Evolutionary conservation across 2,797 vertebrate genomes (phyloP).

Genomic region (Parotocinclus haroldoi): DNA sequence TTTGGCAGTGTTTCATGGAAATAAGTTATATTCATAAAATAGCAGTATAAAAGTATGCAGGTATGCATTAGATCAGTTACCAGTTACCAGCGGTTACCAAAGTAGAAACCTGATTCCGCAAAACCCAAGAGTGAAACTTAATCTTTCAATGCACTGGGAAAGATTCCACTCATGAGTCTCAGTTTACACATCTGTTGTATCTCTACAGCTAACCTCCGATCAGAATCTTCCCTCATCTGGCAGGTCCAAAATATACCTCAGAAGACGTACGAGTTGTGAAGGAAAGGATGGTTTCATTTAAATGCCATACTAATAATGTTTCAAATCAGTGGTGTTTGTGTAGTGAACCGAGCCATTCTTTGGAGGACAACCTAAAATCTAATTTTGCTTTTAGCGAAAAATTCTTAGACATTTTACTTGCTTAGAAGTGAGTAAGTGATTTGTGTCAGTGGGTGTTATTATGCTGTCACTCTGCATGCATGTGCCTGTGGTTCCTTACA

Average conservation of each 20-base stretch:
- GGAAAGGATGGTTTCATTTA: slow-evolving; percentile 8
- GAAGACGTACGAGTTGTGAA: background rate
- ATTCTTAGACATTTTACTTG: slow-evolving; percentile 24
- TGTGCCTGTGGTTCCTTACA: slow-evolving; percentile 41
- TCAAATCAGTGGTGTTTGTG: background rate
- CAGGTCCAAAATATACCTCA: no score
- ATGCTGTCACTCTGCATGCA: no score
- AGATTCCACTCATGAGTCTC: background rate
- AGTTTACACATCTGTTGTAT: slow-evolving; percentile 2
- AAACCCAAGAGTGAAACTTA: slow-evolving; percentile 5
- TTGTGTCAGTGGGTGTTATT: slow-evolving; percentile 34
- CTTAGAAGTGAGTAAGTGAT: slow-evolving; percentile 40
- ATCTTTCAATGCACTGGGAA: background rate
- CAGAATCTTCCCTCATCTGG: no score
- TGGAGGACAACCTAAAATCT: background rate
- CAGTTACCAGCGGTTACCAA: no score
- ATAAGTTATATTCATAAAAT: no score
- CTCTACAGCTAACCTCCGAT: background rate
- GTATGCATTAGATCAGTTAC: no score
- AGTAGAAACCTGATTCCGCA: slow-evolving; percentile 4
- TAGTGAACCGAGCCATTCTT: background rate
- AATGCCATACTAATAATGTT: background rate
- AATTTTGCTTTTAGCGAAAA: background rate
- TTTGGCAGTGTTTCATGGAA: no score
- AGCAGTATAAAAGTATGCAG: no score